These are phyloP conservation scores for Mustelus asterias DNA, from an alignment of 2,113 vertebrate species.

Conservation along the genomic window DNA sequence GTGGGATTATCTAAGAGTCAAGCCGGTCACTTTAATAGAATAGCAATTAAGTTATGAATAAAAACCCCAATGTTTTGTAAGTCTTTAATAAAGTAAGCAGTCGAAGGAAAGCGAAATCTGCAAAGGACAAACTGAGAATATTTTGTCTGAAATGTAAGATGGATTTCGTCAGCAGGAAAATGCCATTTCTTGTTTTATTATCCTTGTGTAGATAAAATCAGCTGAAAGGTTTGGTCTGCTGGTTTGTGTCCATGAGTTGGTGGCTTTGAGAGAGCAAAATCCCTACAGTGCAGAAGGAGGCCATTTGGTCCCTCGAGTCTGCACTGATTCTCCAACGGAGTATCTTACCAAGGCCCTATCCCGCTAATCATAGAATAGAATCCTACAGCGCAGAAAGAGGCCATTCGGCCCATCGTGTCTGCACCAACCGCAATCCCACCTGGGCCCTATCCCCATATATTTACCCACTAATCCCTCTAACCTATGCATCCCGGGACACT, in stretches of 20 bases:
- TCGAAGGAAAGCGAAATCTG: not conserved
- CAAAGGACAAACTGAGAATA: not conserved
- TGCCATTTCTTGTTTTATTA: not conserved
- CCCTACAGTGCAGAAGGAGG: too few relatives aligned
- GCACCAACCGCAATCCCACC: too few relatives aligned
- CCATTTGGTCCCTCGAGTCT: too few relatives aligned
- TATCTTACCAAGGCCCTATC: too few relatives aligned
- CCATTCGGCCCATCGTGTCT: too few relatives aligned
- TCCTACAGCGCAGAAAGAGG: too few relatives aligned
- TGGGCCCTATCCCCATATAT: too few relatives aligned
- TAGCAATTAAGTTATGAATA: not conserved
- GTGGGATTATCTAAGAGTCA: not conserved
- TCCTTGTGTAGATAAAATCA: not conserved
- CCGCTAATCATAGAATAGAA: too few relatives aligned
- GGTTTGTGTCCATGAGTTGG: not conserved
- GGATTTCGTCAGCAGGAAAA: not conserved
- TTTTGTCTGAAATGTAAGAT: not conserved
- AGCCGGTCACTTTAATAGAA: slow-evolving; percentile 12
- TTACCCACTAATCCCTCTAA: too few relatives aligned
- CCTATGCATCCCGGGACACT: too few relatives aligned
- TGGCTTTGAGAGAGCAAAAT: not conserved
- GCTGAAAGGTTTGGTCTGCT: not conserved
- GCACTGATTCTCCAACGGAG: too few relatives aligned
- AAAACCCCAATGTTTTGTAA: not conserved
- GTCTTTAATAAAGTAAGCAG: not conserved